Conservation (phyloP, 2,888 invertebrate species). For the Tiphia femorata region DNA sequence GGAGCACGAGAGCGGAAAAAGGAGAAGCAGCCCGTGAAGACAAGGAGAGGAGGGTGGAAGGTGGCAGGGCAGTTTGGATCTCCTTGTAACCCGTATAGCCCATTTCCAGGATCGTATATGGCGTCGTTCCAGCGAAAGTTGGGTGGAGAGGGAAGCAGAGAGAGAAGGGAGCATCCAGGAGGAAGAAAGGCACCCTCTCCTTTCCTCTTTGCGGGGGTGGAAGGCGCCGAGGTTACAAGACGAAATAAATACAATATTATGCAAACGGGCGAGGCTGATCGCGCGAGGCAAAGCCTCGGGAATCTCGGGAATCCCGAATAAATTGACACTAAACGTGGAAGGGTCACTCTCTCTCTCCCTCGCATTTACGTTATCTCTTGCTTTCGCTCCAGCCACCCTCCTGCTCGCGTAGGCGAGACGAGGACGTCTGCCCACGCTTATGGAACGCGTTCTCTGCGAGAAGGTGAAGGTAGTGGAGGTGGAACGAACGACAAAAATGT, state of each 20-base stretch:
- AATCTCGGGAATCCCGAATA: constrained; percentile 70
- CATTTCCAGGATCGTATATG: constrained; percentile 52
- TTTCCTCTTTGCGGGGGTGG: constrained; percentile 6
- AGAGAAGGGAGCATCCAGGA: constrained; percentile 10
- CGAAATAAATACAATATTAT: constrained; percentile 70
- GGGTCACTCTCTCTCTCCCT: constrained; percentile 40
- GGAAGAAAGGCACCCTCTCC: constrained; percentile 21
- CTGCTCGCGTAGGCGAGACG: constrained; percentile 2
- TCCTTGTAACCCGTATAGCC: constrained; percentile 58
- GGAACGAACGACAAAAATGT: no score
- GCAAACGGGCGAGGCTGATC: constrained; percentile 67
- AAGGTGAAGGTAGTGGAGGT: no score
- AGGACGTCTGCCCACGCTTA: constrained; percentile 15
- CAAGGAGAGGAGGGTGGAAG: not conserved
- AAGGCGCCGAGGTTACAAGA: constrained; percentile 61
- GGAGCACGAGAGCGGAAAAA: not conserved
- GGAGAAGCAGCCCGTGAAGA: constrained; percentile 6
- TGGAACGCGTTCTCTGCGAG: no score
- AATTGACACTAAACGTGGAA: constrained; percentile 69
- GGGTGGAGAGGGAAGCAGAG: constrained; percentile 19
- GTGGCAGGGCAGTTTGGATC: constrained; percentile 42
- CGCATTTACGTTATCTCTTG: no score
- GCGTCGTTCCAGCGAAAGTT: constrained; percentile 45
- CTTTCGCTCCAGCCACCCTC: constrained; percentile 18
- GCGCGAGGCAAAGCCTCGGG: constrained; percentile 65